These are phyloP conservation scores for Drosophila lini DNA, from an alignment of 1,140 invertebrate species.

Conservation along the genomic window DNA sequence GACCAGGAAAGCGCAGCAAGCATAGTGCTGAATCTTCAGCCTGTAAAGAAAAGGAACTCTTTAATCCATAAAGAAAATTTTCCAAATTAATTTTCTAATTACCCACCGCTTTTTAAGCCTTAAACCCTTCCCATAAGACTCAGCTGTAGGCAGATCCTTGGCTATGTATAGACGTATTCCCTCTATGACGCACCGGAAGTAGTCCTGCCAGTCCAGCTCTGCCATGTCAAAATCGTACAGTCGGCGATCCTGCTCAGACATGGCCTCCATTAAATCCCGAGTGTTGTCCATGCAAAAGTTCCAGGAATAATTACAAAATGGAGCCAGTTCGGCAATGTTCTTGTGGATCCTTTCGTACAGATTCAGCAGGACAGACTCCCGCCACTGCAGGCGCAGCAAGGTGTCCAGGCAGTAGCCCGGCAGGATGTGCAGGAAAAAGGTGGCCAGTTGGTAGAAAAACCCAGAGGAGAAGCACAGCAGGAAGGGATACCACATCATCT, in stretches of 20 bases:
- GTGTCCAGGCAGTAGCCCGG: slow-evolving; percentile 86
- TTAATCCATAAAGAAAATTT: too few species aligned
- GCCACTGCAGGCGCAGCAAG: slow-evolving; percentile 83
- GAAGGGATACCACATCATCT: slow-evolving; percentile 85
- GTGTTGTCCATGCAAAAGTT: slow-evolving; percentile 88
- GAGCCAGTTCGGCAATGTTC: slow-evolving; percentile 87
- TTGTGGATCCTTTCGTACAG: slow-evolving; percentile 90
- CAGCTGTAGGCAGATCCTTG: slow-evolving; percentile 87
- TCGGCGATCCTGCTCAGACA: slow-evolving; percentile 87
- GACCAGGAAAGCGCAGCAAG: not conserved
- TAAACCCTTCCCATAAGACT: slow-evolving; percentile 84
- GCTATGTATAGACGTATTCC: slow-evolving; percentile 89
- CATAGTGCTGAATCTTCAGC: not conserved
- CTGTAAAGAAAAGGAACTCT: not conserved
- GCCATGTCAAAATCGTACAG: slow-evolving; percentile 89
- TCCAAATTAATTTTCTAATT: not conserved
- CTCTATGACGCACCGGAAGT: slow-evolving; percentile 86
- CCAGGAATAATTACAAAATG: slow-evolving; percentile 88
- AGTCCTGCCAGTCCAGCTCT: slow-evolving; percentile 87
- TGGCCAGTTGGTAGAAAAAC: slow-evolving; percentile 83
- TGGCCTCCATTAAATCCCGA: slow-evolving; percentile 85
- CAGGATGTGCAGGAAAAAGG: slow-evolving; percentile 86
- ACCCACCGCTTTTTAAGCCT: slow-evolving; percentile 1
- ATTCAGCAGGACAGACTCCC: slow-evolving; percentile 85
- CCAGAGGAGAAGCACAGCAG: slow-evolving; percentile 78